Evolutionary conservation across 2,797 vertebrate genomes (phyloP), one percentile per base, ranked within the genome.

Genomic region (Muscicapa striata): DNA sequence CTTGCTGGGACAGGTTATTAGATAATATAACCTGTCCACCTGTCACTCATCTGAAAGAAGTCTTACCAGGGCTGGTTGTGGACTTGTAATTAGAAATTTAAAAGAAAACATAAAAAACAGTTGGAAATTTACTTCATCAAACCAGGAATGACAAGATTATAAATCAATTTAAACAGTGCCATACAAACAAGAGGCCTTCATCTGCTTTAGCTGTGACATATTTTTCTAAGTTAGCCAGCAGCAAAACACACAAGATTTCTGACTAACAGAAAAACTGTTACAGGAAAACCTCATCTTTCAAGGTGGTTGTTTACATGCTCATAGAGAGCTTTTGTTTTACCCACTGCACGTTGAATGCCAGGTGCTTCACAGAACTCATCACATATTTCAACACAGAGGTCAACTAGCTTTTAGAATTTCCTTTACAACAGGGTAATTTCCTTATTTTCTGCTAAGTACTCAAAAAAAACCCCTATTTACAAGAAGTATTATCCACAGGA

Each of bases 31-130:
- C 51, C 61, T 24, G 23, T 43, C 81, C 67, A 70, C 1, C 15
- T 85, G 59, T 51, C 92, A 94, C 96, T 98, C 98, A 98, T 98
- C 98, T 98, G 98, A 98, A 97, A 98, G 97, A 96, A 98, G 98
- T 97, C 98, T 98, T 97, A 98, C 98, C 97, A 98, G 97, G 97
- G 97, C 97, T 96, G 98, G 87, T 88, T 74, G 75, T 23, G 97
- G 97, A 98, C 98, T 98, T 98, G 97, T 80, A 97, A 98, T 84
- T 94, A n/a, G 26, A 91, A 97, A 94, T 95, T 77, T 90, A 89
- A 95, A 94, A 95, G 80, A 97, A 97, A 98, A 94, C 87, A 96
- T 92, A 93, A 66, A 81, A 89, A 88, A 81, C 26, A 74, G 48
- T 41, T 84, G 82, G 40, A 84, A 85, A 94, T 27, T 81, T 67